Conservation (phyloP, 2,113 vertebrate species). For the Rhynchopsitta pachyrhyncha region DNA sequence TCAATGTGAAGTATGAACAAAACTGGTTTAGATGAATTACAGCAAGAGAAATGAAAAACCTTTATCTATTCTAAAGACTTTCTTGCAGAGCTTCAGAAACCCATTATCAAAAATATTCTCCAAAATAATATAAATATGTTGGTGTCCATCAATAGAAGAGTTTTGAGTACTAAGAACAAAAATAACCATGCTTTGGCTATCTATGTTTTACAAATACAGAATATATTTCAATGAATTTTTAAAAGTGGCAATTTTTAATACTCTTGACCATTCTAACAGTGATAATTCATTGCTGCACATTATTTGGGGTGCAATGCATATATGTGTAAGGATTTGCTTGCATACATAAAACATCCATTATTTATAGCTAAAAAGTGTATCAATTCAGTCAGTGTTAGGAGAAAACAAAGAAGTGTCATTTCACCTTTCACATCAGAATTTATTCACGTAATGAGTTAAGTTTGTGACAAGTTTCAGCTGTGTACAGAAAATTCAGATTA, state of each 20-base stretch:
- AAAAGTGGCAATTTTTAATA: not conserved
- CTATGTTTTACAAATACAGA: not conserved
- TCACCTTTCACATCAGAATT: slow-evolving; percentile 1
- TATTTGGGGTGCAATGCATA: not conserved
- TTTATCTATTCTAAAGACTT: not conserved
- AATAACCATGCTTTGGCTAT: not conserved
- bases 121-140: not conserved
- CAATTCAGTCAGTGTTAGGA: not conserved
- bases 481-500: not conserved
- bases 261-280: not conserved
- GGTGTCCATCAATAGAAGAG: not conserved
- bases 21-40: not conserved
- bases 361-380: slow-evolving; percentile 29
- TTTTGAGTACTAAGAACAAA: not conserved
- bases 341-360: slow-evolving; percentile 23
- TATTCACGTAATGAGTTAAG: not conserved
- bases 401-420: not conserved
- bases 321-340: not conserved
- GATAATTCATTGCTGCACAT: not conserved
- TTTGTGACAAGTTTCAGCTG: not conserved
- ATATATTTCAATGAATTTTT: not conserved
- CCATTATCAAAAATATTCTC: not conserved
- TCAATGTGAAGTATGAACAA: not conserved
- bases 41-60: not conserved
- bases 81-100: not conserved